These are phyloP conservation scores for Aurelia coerulea DNA, from an alignment of 30 jellyfish, hydroid and myxozoan species.

Conservation along the genomic window DNA sequence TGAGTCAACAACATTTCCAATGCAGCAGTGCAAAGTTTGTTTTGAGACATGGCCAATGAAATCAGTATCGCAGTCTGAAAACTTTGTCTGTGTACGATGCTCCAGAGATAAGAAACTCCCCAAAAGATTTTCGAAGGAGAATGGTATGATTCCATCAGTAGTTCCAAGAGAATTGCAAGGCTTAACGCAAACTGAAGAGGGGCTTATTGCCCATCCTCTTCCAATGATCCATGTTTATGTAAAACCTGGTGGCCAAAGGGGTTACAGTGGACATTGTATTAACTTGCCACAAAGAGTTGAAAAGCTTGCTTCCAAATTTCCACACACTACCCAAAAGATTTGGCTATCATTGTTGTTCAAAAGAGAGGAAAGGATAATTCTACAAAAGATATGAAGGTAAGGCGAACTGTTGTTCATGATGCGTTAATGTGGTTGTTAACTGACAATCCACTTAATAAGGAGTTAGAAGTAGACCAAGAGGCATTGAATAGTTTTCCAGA, in stretches of 20 bases:
- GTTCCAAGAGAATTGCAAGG: conserved; percentile 20
- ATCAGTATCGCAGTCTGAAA: neutral
- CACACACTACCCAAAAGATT: conserved; percentile 15
- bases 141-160: conserved; percentile 23
- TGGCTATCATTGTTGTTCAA: neutral
- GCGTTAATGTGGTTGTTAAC: conserved; percentile 10
- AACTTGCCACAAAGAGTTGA: conserved; percentile 5
- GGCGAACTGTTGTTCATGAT: neutral
- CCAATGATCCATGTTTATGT: conserved; percentile 10
- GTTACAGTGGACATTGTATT: conserved; percentile 14
- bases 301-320: neutral
- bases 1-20: too few relatives aligned
- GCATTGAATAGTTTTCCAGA: neutral
- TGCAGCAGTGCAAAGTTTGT: neutral
- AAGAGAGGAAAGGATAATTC: too few relatives aligned
- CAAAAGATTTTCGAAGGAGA: neutral
- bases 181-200: conserved; percentile 22
- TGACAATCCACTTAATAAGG: conserved; percentile 14
- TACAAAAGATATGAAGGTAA: neutral
- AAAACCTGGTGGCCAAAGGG: conserved; percentile 27
- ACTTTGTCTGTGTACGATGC: conserved; percentile 13
- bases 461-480: neutral
- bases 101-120: conserved; percentile 1
- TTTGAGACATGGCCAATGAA: neutral
- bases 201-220: conserved; percentile 18